These are phyloP conservation scores for Petroica traversi DNA, from an alignment of 2,113 vertebrate genomes.

Conservation along the genomic window DNA sequence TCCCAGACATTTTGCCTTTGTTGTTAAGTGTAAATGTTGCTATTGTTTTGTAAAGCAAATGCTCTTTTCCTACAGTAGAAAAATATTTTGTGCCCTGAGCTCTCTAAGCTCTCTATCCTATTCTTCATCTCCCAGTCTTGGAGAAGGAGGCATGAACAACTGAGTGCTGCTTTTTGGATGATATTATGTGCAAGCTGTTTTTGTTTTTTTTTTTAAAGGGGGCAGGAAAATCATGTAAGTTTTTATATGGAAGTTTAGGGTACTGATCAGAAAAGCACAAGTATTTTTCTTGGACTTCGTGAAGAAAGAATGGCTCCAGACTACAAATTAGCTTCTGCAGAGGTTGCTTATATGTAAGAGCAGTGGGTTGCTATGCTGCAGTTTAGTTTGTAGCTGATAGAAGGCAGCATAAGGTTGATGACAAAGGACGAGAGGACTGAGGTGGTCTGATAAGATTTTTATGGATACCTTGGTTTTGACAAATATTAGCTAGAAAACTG, in stretches of 20 bases:
- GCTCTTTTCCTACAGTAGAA: neutral
- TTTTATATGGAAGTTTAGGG: neutral
- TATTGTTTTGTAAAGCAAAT: neutral
- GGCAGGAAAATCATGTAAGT: neutral
- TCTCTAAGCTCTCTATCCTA: neutral
- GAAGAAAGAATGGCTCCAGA: neutral
- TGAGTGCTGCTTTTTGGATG: neutral
- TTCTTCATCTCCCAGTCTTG: neutral
- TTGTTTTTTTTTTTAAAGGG: neutral
- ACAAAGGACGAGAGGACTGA: neutral
- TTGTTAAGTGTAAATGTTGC: neutral
- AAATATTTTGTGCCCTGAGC: neutral
- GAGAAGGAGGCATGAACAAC: neutral
- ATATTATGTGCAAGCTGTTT: neutral
- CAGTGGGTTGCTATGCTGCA: neutral
- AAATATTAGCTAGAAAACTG: neutral
- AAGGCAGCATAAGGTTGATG: neutral
- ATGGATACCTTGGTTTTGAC: neutral
- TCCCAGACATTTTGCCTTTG: neutral
- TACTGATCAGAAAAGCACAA: neutral
- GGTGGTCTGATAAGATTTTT: neutral
- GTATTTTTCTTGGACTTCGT: neutral
- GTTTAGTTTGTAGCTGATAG: neutral
- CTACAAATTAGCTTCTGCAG: neutral
- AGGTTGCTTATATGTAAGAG: neutral